Conservation (phyloP, 2,888 invertebrate genomes). For the Megamerina dolium region DNA sequence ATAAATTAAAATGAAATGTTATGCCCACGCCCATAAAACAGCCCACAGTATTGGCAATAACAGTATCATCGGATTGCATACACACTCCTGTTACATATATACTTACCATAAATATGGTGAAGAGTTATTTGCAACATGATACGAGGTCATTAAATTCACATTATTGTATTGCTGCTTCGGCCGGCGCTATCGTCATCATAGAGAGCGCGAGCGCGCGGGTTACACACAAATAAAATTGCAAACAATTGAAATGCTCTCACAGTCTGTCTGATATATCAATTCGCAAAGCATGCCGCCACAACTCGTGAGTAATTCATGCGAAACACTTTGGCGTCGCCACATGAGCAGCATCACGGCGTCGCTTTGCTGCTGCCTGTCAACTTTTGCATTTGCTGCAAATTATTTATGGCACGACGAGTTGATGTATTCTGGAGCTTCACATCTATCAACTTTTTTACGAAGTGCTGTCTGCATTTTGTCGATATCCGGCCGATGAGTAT, state of each 20-base stretch:
- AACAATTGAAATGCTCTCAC: no score
- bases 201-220: no score
- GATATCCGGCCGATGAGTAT: conserved; percentile 14
- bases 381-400: conserved; percentile 9
- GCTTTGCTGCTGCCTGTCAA: conserved; percentile 2
- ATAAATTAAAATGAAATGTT: neutral
- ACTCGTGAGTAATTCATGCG: conserved; percentile 13
- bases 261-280: no score
- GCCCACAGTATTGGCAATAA: no score
- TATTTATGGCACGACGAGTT: conserved; percentile 15
- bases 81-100: no score
- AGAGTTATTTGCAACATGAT: conserved; percentile 16
- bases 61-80: no score
- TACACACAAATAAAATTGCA: no score
- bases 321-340: conserved; percentile 4
- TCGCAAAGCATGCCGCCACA: no score
- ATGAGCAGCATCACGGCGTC: conserved; percentile 1
- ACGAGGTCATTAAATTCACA: conserved; percentile 19
- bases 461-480: conserved; percentile 12
- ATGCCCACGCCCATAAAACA: conserved; percentile 12
- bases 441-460: conserved; percentile 14
- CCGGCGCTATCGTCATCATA: no score
- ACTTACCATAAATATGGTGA: no score
- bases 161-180: no score
- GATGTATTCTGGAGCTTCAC: no score